Conservation (phyloP, 1,140 invertebrate species). For the Heliothis subflexa region DNA sequence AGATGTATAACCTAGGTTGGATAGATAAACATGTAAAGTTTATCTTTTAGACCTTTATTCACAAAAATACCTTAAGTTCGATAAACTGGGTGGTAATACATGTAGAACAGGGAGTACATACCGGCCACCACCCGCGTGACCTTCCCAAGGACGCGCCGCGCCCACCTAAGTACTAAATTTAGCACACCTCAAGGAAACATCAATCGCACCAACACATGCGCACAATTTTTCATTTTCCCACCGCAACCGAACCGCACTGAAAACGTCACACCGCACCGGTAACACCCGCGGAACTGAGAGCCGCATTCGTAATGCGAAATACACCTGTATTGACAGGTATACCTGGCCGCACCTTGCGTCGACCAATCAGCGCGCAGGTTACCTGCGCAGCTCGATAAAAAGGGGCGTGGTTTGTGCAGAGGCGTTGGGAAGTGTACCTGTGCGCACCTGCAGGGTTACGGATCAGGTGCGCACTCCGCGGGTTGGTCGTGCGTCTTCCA, state of each 20-base stretch:
- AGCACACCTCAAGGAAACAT: slow-evolving; percentile 84
- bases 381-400: slow-evolving; percentile 85
- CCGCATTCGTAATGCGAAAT: slow-evolving; percentile 34
- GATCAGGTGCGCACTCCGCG: slow-evolving; percentile 55
- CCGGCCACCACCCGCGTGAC: slow-evolving; percentile 27
- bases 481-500: slow-evolving; percentile 66
- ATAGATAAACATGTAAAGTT: too few relatives aligned
- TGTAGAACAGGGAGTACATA: neutral
- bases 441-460: slow-evolving; percentile 64
- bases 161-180: slow-evolving; percentile 78
- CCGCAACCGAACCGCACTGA: slow-evolving; percentile 42
- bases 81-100: neutral
- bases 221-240: slow-evolving; percentile 65
- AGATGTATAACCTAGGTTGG: too few relatives aligned
- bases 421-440: slow-evolving; percentile 67
- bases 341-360: slow-evolving; percentile 69
- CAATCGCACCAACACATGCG: slow-evolving; percentile 84
- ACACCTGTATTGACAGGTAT: slow-evolving; percentile 62
- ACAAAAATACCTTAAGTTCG: slow-evolving; percentile 6
- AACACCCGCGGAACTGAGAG: slow-evolving; percentile 32
- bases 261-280: slow-evolving; percentile 27
- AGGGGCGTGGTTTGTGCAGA: slow-evolving; percentile 67
- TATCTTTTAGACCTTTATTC: too few relatives aligned
- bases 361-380: slow-evolving; percentile 81
- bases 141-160: slow-evolving; percentile 59